Evolutionary conservation across 1,140 invertebrate genomes (phyloP).

Genomic region (Gyrodactylus salaris): DNA sequence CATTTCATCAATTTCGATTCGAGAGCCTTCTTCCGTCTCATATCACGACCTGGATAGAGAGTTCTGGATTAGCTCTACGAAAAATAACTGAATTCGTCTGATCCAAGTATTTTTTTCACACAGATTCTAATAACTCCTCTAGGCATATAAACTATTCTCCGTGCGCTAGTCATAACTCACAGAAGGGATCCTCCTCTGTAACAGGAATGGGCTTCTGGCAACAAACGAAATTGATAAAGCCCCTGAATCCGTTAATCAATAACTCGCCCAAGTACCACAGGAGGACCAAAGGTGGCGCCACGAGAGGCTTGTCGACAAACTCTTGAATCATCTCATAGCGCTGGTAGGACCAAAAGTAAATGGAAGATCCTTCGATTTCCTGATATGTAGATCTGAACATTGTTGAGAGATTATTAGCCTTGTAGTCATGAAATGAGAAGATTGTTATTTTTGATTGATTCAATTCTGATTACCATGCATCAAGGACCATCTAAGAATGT

Average conservation of each 20-base stretch:
- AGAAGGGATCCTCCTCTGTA: neutral
- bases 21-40: neutral
- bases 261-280: constrained; percentile 13
- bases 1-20: constrained; percentile 11
- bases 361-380: constrained; percentile 14
- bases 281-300: constrained; percentile 20
- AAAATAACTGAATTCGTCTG: constrained; percentile 8
- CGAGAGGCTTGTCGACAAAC: constrained; percentile 18
- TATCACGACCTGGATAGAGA: neutral
- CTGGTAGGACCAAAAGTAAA: constrained; percentile 20
- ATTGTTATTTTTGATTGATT: no score
- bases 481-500: no score
- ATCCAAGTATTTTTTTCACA: no score
- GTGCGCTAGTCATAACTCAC: neutral
- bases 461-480: no score
- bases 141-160: neutral
- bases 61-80: neutral
- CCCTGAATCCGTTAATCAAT: neutral
- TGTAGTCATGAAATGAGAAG: no score
- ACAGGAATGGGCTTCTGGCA: neutral
- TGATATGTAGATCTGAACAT: constrained; percentile 12
- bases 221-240: neutral
- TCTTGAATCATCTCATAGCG: constrained; percentile 18
- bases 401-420: no score
- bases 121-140: no score